Evolutionary conservation across 2,797 vertebrate species (phyloP).

Genomic region (Mionectes olivaceus): DNA sequence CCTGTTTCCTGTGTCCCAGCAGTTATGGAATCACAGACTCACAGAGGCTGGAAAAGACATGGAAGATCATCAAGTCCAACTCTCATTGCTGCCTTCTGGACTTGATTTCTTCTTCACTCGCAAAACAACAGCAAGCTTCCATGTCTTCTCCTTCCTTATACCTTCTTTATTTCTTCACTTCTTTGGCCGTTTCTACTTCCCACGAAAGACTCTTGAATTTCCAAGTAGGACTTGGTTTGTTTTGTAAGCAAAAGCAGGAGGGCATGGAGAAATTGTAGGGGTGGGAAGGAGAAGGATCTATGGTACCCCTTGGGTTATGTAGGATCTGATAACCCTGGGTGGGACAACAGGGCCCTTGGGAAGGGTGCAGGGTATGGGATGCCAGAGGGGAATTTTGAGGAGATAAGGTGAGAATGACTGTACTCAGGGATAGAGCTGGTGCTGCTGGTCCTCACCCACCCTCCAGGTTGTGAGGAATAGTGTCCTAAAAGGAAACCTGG

Average conservation of each 20-base stretch:
- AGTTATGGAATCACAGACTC: neutral
- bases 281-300: neutral
- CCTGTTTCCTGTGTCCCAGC: neutral
- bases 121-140: neutral
- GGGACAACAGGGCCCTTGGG: neutral
- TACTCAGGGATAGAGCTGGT: neutral
- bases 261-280: neutral
- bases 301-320: neutral
- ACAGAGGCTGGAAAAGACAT: neutral
- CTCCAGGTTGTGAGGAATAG: fast-evolving
- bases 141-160: neutral
- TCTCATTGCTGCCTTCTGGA: neutral
- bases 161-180: neutral
- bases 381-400: neutral
- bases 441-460: neutral
- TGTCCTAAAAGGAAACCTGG: neutral
- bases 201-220: neutral
- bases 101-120: neutral
- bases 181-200: neutral
- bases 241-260: neutral
- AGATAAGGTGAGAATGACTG: neutral
- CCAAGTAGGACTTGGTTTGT: neutral
- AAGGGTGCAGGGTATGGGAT: neutral
- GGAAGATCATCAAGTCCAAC: neutral
- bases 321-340: neutral